Percentiles rank a stretch among this genome's conserved stretches.
Evolutionary conservation across 2,888 invertebrate genomes (phyloP).

Genomic region (Papilio demoleus): DNA sequence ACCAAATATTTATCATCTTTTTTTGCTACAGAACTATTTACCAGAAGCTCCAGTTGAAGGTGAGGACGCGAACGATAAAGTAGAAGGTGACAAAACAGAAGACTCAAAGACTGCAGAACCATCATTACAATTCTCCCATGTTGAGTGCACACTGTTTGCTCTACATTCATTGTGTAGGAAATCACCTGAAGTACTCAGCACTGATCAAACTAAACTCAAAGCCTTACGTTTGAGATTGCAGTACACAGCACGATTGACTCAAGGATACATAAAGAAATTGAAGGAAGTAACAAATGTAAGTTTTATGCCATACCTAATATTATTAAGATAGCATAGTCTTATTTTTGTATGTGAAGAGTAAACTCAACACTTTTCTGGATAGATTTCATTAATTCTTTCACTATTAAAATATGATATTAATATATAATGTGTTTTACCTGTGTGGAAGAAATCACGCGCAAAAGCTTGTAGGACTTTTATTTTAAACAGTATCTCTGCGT

Average conservation of each 20-base stretch:
- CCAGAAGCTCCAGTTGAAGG: slow-evolving; percentile 91
- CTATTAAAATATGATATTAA: no score
- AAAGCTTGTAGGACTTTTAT: no score
- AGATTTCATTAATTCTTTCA: no score
- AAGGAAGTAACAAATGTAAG: slow-evolving; percentile 84
- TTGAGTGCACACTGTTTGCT: slow-evolving; percentile 94
- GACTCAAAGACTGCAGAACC: slow-evolving; percentile 84
- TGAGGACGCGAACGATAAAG: slow-evolving; percentile 69
- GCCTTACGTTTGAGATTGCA: slow-evolving; percentile 94
- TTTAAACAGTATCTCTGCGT: no score
- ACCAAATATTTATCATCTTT: neutral
- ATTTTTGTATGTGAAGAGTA: no score
- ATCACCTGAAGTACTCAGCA: slow-evolving; percentile 88
- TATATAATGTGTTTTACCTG: no score
- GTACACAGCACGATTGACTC: slow-evolving; percentile 95
- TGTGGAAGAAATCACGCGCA: no score
- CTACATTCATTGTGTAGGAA: slow-evolving; percentile 91
- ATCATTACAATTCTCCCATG: slow-evolving; percentile 95
- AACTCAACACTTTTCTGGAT: no score
- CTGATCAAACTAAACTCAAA: slow-evolving; percentile 89
- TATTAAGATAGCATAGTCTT: no score
- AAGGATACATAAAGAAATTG: slow-evolving; percentile 90
- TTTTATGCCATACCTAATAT: no score
- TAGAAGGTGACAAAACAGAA: slow-evolving; percentile 60
- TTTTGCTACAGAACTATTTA: slow-evolving; percentile 89